Percentiles rank a stretch among this genome's conserved stretches.
phyloP scores from a whole-genome alignment of 2,888 invertebrate species.

The Phymatocera aterrima region DNA sequence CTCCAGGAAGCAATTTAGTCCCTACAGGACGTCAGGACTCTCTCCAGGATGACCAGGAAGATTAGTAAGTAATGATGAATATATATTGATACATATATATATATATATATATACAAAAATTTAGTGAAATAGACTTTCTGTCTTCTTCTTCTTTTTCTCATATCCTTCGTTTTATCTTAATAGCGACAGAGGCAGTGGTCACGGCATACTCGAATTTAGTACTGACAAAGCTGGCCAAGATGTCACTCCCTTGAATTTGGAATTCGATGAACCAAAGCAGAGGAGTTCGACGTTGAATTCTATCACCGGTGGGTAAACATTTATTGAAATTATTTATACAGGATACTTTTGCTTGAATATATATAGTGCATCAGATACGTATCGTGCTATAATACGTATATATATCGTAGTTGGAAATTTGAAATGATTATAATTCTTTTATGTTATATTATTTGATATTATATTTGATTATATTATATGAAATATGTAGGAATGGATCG shows the following conservation, averaged over 20 bases:
- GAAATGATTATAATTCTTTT: no score
- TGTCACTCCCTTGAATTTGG: slow-evolving; percentile 90
- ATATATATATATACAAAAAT: no score
- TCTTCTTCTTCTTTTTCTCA: no score
- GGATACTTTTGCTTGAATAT: neutral
- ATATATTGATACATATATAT: no score
- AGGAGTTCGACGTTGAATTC: slow-evolving; percentile 85
- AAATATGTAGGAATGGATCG: neutral
- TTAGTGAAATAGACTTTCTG: neutral
- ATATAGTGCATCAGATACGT: neutral
- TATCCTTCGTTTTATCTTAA: no score
- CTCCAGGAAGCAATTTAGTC: slow-evolving; percentile 65
- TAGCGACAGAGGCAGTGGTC: slow-evolving; percentile 76
- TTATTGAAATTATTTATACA: neutral
- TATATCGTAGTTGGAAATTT: neutral
- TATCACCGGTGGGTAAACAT: slow-evolving; percentile 80
- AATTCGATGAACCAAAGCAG: slow-evolving; percentile 83
- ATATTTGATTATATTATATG: no score
- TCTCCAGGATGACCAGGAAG: slow-evolving; percentile 69
- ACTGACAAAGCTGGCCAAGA: slow-evolving; percentile 92
- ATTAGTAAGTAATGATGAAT: slow-evolving; percentile 63
- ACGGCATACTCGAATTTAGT: slow-evolving; percentile 89
- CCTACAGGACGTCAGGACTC: slow-evolving; percentile 70
- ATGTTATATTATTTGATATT: no score
- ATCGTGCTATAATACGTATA: neutral